Percentiles rank a stretch among this genome's conserved stretches.
Evolutionary conservation across 53 echinoderm and acorn worm species (phyloP).

Genomic region (Temnopleurus reevesii): DNA sequence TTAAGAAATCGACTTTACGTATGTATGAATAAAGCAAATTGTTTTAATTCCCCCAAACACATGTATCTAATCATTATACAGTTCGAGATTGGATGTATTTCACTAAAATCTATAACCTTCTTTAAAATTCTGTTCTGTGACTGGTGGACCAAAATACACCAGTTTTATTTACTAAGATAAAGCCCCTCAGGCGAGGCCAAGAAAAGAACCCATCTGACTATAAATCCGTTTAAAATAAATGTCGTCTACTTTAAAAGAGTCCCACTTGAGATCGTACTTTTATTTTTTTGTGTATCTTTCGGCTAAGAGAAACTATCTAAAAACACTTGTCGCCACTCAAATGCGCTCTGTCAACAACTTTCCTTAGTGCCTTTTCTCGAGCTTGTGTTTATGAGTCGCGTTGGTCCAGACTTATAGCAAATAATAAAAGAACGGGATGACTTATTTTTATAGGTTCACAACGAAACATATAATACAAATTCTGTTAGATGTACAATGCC

Average conservation of each 20-base stretch:
- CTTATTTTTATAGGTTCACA: no score
- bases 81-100: no score
- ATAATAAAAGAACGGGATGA: no score
- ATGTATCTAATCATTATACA: no score
- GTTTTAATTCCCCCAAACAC: no score
- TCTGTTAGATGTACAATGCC: no score
- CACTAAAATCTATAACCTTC: no score
- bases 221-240: constrained; percentile 14
- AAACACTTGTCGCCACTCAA: background rate
- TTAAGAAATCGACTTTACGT: no score
- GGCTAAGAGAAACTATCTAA: constrained; percentile 10
- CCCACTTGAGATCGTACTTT: constrained; percentile 14
- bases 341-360: constrained; percentile 8
- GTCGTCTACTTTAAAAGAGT: background rate
- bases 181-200: background rate
- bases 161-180: background rate
- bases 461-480: no score
- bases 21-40: no score
- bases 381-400: background rate
- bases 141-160: background rate
- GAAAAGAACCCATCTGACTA: background rate
- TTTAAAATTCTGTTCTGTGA: background rate
- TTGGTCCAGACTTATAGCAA: constrained; percentile 7
- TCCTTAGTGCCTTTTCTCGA: background rate
- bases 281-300: background rate